Percentiles rank a stretch among this genome's conserved stretches.
Conservation (phyloP, 1,140 invertebrate genomes). For the Aphaenogaster ashmeadi region DNA sequence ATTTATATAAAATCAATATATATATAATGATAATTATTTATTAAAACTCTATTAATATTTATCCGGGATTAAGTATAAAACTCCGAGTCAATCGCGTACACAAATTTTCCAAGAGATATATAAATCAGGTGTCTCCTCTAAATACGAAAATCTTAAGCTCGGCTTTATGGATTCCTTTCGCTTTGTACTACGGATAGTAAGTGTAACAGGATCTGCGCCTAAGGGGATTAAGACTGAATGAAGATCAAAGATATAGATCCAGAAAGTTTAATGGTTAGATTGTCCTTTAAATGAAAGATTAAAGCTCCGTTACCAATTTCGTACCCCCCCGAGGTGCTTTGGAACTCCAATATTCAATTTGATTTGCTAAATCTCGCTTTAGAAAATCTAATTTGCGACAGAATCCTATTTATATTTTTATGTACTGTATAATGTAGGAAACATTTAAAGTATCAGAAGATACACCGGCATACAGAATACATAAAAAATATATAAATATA, state of each 20-base stretch:
- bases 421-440: neutral
- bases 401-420: slow-evolving; percentile 32
- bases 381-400: slow-evolving; percentile 43
- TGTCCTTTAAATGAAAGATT: slow-evolving; percentile 71
- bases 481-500: neutral
- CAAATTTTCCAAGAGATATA: slow-evolving; percentile 19
- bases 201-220: slow-evolving; percentile 62
- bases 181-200: slow-evolving; percentile 27
- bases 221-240: slow-evolving; percentile 69
- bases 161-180: slow-evolving; percentile 10
- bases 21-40: neutral
- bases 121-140: slow-evolving; percentile 25
- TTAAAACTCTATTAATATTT: slow-evolving; percentile 20
- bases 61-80: neutral
- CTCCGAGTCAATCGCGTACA: neutral
- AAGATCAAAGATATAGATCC: slow-evolving; percentile 71
- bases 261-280: slow-evolving; percentile 66
- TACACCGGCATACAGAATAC: neutral
- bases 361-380: slow-evolving; percentile 42
- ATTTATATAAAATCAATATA: neutral
- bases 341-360: slow-evolving; percentile 41
- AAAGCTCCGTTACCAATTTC: slow-evolving; percentile 60
- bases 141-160: slow-evolving; percentile 46
- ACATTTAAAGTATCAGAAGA: neutral
- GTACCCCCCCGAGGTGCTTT: neutral